A percentile compares a stretch with the other conserved stretches of the same genome.
Evolutionary conservation across 2,797 vertebrate species (phyloP).

Genomic region (Eutrigla gurnardus): DNA sequence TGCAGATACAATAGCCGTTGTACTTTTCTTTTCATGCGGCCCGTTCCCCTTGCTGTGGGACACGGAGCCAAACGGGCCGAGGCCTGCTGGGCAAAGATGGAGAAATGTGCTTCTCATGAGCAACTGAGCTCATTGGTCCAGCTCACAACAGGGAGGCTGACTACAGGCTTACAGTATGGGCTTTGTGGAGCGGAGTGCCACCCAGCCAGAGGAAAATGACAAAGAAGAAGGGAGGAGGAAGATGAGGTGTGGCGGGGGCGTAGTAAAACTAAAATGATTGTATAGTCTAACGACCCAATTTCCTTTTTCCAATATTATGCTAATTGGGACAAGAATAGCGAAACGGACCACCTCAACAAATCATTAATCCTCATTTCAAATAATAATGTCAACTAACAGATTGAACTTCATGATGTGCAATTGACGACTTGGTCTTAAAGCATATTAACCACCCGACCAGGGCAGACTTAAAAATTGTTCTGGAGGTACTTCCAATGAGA

Average conservation of each 20-base stretch:
- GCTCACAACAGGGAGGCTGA: constrained; percentile 56
- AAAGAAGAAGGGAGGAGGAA: constrained; percentile 21
- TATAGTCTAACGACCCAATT: constrained; percentile 37
- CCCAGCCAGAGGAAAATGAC: constrained; percentile 31
- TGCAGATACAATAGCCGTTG: constrained; percentile 66
- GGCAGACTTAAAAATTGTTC: constrained; percentile 70
- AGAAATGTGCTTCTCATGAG: constrained; percentile 68
- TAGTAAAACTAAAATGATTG: constrained; percentile 15
- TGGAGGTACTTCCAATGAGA: constrained; percentile 69
- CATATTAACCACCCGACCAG: constrained; percentile 75
- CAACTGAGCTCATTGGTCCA: constrained; percentile 65
- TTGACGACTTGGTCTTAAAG: constrained; percentile 65
- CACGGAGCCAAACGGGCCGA: constrained; percentile 51
- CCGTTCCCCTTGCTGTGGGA: constrained; percentile 58
- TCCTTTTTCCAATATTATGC: constrained; percentile 51
- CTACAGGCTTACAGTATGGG: constrained; percentile 42
- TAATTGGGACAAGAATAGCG: constrained; percentile 54
- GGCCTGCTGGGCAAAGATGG: constrained; percentile 69
- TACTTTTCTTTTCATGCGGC: constrained; percentile 66
- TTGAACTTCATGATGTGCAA: constrained; percentile 71
- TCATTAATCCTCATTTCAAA: constrained; percentile 68
- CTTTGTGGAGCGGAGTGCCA: constrained; percentile 48
- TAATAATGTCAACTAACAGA: constrained; percentile 70
- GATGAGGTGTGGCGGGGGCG: constrained; percentile 14
- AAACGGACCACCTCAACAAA: constrained; percentile 27